These are phyloP conservation scores for Eudemis profundana DNA, from an alignment of 2,888 invertebrate species.

Conservation along the genomic window DNA sequence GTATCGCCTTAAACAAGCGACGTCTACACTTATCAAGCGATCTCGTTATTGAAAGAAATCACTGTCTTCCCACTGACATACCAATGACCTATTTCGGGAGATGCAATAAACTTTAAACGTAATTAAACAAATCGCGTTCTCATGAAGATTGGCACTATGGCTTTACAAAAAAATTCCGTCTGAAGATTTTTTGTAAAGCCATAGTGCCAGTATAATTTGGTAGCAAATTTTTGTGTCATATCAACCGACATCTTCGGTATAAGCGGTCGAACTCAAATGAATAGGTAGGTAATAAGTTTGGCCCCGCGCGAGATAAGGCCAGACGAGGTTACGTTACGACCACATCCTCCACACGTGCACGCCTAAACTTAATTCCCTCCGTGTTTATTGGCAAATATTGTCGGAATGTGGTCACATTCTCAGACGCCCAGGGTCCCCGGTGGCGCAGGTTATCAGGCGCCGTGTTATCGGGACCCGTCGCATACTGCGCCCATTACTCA, in stretches of 20 bases:
- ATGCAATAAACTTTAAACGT: constrained; percentile 64
- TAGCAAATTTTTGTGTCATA: neutral
- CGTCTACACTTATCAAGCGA: constrained; percentile 51
- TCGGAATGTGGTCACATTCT: constrained; percentile 39
- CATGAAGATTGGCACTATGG: neutral
- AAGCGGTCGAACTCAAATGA: neutral
- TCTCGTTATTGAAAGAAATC: constrained; percentile 79
- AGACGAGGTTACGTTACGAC: constrained; percentile 1
- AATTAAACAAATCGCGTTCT: constrained; percentile 1
- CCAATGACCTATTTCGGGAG: constrained; percentile 71
- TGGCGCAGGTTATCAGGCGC: constrained; percentile 60
- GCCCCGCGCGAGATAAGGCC: constrained; percentile 1
- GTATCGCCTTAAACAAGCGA: constrained; percentile 69
- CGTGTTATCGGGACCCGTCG: constrained; percentile 58
- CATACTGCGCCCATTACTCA: constrained; percentile 67
- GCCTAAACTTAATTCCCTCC: constrained; percentile 1
- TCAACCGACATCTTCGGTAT: neutral
- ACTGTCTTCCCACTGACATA: constrained; percentile 67
- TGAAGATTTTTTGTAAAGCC: too few relatives aligned
- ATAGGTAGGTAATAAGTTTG: neutral
- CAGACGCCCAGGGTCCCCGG: constrained; percentile 37
- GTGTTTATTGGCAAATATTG: constrained; percentile 36
- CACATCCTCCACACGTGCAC: constrained; percentile 28
- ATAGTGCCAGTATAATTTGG: too few relatives aligned
- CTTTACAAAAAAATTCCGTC: neutral